A percentile compares a stretch with the other conserved stretches of the same genome.
Evolutionary conservation across 2,113 vertebrate genomes (phyloP).

Genomic region (Heliornis fulica): DNA sequence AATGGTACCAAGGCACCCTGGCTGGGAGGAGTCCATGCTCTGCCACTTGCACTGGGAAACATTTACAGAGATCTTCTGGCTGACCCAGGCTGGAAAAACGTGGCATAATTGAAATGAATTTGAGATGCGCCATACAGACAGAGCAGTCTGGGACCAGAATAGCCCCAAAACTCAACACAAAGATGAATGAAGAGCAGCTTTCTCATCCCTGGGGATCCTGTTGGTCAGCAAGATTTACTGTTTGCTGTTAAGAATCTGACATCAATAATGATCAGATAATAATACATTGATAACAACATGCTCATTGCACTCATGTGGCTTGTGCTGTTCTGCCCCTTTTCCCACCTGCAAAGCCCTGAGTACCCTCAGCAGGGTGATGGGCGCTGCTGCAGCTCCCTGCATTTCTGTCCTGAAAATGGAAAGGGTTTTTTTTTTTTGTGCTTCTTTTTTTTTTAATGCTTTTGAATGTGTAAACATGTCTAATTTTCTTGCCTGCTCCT

Average conservation of each 20-base stretch:
- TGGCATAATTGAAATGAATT: not conserved
- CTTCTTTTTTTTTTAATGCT: not conserved
- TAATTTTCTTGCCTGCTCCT: conserved; percentile 38
- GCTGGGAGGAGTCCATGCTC: not conserved
- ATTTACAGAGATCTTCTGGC: not conserved
- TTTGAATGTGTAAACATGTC: not conserved
- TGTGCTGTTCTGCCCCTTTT: not conserved
- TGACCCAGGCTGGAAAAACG: not conserved
- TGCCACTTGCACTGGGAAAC: not conserved
- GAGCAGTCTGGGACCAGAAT: not conserved
- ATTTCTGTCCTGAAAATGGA: not conserved
- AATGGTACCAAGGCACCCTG: not conserved
- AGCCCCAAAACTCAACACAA: not conserved
- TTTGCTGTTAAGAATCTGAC: not conserved
- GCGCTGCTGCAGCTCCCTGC: not conserved
- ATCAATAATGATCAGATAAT: not conserved
- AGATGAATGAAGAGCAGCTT: not conserved
- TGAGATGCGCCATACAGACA: not conserved
- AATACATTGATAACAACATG: conserved; percentile 49
- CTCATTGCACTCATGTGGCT: not conserved
- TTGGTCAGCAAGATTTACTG: conserved; percentile 15
- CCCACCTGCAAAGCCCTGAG: not conserved
- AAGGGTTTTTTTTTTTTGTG: not conserved
- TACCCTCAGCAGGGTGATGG: not conserved
- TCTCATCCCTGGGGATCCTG: not conserved